A percentile compares a stretch with the other conserved stretches of the same genome.
These are phyloP conservation scores for Hiodon alosoides DNA, from an alignment of 2,113 vertebrate genomes.

Conservation along the genomic window DNA sequence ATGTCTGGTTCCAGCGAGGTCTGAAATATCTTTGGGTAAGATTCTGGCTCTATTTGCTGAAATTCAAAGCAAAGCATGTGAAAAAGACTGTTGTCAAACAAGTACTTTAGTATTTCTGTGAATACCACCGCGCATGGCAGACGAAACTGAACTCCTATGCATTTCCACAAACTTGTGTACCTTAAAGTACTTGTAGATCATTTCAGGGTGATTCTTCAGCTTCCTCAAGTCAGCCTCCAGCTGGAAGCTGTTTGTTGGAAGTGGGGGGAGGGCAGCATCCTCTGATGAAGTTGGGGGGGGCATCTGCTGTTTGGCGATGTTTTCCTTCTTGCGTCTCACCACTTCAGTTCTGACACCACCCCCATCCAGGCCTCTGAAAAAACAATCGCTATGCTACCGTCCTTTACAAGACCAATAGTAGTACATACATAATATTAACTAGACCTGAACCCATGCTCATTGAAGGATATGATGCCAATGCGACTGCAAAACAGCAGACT, in stretches of 20 bases:
- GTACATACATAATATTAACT: too few relatives aligned
- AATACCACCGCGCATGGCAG: background rate
- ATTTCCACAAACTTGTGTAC: slow-evolving; percentile 48
- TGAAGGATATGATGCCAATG: background rate
- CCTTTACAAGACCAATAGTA: too few relatives aligned
- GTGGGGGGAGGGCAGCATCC: slow-evolving; percentile 54
- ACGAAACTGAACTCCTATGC: background rate
- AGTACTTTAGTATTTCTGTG: background rate
- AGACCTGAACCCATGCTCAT: too few relatives aligned
- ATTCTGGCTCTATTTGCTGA: slow-evolving; percentile 82
- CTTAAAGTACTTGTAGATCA: slow-evolving; percentile 80
- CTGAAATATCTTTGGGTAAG: slow-evolving; percentile 76
- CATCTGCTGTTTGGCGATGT: background rate
- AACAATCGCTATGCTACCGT: too few relatives aligned
- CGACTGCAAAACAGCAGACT: background rate
- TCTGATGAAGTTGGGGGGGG: background rate
- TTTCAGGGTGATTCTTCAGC: slow-evolving; percentile 67
- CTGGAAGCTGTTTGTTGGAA: slow-evolving; percentile 83
- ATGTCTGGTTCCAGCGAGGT: slow-evolving; percentile 86
- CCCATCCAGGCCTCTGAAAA: slow-evolving; percentile 22
- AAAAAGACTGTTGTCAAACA: background rate
- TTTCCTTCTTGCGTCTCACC: background rate
- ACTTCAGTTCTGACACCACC: background rate
- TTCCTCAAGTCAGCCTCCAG: slow-evolving; percentile 86
- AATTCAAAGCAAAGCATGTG: slow-evolving; percentile 18